Base-by-base conservation (phyloP, 2,797 vertebrate genomes). In the Platalea minor region DNA sequence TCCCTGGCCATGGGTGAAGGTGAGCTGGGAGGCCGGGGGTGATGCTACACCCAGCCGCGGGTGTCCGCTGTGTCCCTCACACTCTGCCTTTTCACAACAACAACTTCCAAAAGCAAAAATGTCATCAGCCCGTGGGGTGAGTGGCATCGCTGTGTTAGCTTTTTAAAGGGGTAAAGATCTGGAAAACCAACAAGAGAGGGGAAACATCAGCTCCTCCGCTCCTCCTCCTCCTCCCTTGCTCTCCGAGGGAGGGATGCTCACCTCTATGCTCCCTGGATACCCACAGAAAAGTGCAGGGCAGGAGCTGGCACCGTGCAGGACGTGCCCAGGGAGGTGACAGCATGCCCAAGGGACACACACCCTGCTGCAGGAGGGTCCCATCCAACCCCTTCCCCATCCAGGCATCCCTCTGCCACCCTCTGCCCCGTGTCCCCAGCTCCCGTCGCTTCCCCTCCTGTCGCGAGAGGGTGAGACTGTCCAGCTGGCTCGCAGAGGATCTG, bases 401-500 rank as follows among this genome's bases (percentile, higher is more conserved):
- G 72, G 8, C 50, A 53, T 63, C 82, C 61, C 67, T 45, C 35
- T 37, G 70, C 41, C 89, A 73, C 43, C 37, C 17, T 41, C n/a
- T 18, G 15, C 17, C 54, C 70, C 10, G 0, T 0, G 80, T 39
- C 33, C 81, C 74, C 69, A 31, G 70, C 73, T 68, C 53, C 60
- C 3, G 2, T 26, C 67, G 14, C 73, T 35, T 60, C 64, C 84
- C 87, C 21, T 54, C 79, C 89, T 75, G 89, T 86, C 8, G 1
- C 7, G 18, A 51, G 57, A 85, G 92, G 85, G 37, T 84, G 96
- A 97, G 85, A 28, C 68, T 73, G 91, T 67, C 96, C 98, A 97
- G 97, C 98, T 92, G 97, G 91, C 97, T 75, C 9, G 4, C 19
- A 7, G 48, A 70, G 94, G 26, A 92, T 96, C 96, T 92, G 79